These are phyloP conservation scores for Ceratothoa steindachneri DNA, from an alignment of 2,888 invertebrate genomes.

Conservation along the genomic window DNA sequence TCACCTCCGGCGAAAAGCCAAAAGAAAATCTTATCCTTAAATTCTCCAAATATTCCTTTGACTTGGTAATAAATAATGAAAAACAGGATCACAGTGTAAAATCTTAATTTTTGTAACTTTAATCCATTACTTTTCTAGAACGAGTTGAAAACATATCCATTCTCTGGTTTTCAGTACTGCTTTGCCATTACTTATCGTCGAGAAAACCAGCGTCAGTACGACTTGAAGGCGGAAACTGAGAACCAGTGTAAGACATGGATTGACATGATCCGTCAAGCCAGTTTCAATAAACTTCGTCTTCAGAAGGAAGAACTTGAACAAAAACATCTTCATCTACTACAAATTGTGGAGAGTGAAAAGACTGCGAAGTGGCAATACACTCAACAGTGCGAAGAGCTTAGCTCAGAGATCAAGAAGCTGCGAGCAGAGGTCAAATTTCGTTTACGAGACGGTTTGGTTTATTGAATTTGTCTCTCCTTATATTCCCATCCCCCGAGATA, in stretches of 20 bases:
- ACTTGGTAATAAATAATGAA: too few species aligned
- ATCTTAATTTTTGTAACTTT: too few species aligned
- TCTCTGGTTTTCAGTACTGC: conserved; percentile 75
- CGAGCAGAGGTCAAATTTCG: conserved; percentile 69
- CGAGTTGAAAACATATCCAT: too few species aligned
- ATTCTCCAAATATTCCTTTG: too few species aligned
- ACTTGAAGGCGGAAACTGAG: conserved; percentile 76
- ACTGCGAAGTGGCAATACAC: conserved; percentile 91
- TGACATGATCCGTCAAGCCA: conserved; percentile 78
- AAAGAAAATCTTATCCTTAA: too few species aligned
- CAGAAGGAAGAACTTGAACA: conserved; percentile 89
- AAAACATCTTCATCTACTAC: conserved; percentile 79
- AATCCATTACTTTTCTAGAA: too few species aligned
- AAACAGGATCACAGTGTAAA: too few species aligned
- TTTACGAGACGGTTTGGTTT: too few species aligned
- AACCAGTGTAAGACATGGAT: conserved; percentile 86
- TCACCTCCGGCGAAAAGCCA: too few species aligned
- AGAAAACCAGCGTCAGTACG: conserved; percentile 82
- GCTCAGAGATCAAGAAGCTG: conserved; percentile 80
- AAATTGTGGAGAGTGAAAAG: conserved; percentile 79
- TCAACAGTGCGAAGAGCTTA: conserved; percentile 85
- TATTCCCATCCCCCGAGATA: too few species aligned
- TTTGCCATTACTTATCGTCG: conserved; percentile 81
- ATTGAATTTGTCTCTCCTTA: too few species aligned
- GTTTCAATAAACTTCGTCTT: conserved; percentile 66